Evolutionary conservation across 2,113 vertebrate species (phyloP).

Genomic region (Narcine bancroftii): DNA sequence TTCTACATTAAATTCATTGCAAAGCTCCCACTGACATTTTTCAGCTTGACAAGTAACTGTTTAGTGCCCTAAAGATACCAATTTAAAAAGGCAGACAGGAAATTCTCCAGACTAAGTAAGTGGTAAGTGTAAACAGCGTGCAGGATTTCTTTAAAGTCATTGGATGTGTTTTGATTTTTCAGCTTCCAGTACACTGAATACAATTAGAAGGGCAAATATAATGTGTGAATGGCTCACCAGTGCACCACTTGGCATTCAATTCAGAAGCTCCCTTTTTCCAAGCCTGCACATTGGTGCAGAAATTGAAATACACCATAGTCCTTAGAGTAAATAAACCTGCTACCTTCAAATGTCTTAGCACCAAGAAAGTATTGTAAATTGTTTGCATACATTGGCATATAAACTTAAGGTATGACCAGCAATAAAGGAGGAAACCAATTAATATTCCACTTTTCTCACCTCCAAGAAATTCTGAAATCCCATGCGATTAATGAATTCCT

Average conservation of each 20-base stretch:
- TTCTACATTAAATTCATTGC: background rate
- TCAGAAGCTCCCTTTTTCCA: background rate
- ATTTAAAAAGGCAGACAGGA: background rate
- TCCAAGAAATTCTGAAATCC: no score
- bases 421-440: no score
- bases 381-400: background rate
- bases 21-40: background rate
- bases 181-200: background rate
- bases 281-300: background rate
- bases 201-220: background rate
- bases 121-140: background rate
- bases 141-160: background rate
- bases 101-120: background rate
- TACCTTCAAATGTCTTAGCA: background rate
- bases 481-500: no score
- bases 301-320: background rate
- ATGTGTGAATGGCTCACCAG: background rate
- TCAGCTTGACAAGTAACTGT: background rate
- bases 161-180: background rate
- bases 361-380: background rate
- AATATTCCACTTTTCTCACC: no score
- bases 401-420: no score
- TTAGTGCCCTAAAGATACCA: background rate
- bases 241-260: background rate
- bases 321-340: background rate